These are phyloP conservation scores for Pogonomyrmex barbatus DNA, from an alignment of 1,140 invertebrate species.

Conservation along the genomic window DNA sequence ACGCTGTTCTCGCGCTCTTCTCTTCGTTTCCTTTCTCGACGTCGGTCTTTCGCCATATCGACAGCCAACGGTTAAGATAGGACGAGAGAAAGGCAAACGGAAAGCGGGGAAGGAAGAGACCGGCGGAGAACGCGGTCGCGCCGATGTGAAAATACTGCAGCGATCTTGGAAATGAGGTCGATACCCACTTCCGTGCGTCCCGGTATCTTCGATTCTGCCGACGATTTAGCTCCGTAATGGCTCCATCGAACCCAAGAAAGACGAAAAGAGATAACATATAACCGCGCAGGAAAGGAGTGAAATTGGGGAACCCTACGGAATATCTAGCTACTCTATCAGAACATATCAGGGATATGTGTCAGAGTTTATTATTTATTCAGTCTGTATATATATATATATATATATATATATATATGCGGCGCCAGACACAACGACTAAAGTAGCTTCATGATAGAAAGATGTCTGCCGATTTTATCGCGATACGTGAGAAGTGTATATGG, in stretches of 20 bases:
- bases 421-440: not conserved
- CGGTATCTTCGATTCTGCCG: slow-evolving; percentile 58
- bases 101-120: not conserved
- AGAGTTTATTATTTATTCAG: slow-evolving; percentile 38
- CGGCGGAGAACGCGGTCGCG: slow-evolving; percentile 10
- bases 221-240: slow-evolving; percentile 65
- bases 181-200: slow-evolving; percentile 61
- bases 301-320: slow-evolving; percentile 42
- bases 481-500: not conserved
- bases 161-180: slow-evolving; percentile 68
- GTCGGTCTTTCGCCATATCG: not conserved
- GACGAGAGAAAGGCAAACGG: not conserved
- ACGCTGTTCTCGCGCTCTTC: slow-evolving; percentile 16
- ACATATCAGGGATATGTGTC: slow-evolving; percentile 18
- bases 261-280: slow-evolving; percentile 57
- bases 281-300: slow-evolving; percentile 51
- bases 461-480: not conserved
- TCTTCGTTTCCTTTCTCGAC: slow-evolving; percentile 29
- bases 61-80: slow-evolving; percentile 5
- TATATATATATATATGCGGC: not conserved
- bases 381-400: slow-evolving; percentile 22
- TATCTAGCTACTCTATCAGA: slow-evolving; percentile 44
- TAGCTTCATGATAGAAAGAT: not conserved
- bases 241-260: slow-evolving; percentile 30
- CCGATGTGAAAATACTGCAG: slow-evolving; percentile 71